Percentiles rank a stretch among this genome's conserved stretches.
Evolutionary conservation across 2,888 invertebrate species (phyloP).

Genomic region (Erannis defoliaria): DNA sequence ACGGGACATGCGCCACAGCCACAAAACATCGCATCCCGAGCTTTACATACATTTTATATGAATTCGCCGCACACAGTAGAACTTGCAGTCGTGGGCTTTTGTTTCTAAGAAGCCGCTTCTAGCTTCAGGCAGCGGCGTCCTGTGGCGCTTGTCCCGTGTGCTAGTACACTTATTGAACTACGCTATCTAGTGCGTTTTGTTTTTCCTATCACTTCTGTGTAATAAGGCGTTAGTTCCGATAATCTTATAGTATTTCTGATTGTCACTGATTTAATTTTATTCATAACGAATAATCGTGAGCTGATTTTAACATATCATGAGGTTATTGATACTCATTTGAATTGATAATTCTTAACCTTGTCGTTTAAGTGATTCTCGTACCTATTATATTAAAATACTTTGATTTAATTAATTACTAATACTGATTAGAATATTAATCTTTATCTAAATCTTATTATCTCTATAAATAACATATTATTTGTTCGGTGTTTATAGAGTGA

Average conservation of each 20-base stretch:
- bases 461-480: background rate
- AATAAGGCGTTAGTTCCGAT: conserved; percentile 14
- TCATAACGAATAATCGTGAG: conserved; percentile 40
- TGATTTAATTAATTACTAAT: background rate
- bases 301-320: conserved; percentile 37
- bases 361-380: conserved; percentile 7
- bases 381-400: conserved; percentile 1
- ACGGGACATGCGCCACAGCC: no score
- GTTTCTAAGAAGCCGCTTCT: no score
- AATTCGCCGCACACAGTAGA: no score
- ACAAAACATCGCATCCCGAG: no score
- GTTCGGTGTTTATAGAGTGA: background rate
- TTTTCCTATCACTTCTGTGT: no score
- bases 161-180: no score
- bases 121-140: no score
- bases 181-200: no score
- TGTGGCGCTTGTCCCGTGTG: no score
- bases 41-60: no score
- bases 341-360: conserved; percentile 43
- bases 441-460: background rate
- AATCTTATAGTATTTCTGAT: conserved; percentile 37
- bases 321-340: conserved; percentile 44
- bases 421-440: conserved; percentile 7
- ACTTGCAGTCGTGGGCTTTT: no score
- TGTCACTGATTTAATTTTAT: conserved; percentile 26